Evolutionary conservation across 1,140 invertebrate species (phyloP), one percentile per base, ranked within the genome.

Genomic region (Pomacea maculata): DNA sequence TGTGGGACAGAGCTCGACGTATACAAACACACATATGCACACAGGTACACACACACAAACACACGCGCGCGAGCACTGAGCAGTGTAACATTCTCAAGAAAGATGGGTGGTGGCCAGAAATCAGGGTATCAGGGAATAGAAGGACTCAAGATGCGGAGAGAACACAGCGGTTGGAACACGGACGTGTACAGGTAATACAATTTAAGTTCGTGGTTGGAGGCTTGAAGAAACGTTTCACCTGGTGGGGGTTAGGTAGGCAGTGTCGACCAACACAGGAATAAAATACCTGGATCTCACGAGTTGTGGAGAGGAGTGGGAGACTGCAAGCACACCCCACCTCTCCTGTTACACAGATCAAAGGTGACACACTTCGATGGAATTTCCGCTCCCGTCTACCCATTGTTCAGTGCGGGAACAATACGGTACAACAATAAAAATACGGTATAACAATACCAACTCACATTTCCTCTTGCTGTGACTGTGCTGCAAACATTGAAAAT

Each of bases 11-110:
- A 55, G 17, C 1, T 8, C 19, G 10, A 34, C 45, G 14, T 34
- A 74, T 34, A 74, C 72, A 52, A 9, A 52, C 72, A 74, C 72
- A 74, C 9, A 74, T 1, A 52, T 9, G 52, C 72, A 74, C 72
- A 52, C 72, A 74, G 10, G 52, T 54, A 52, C 25, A 74, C 11
- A 52, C 3, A 52, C 34, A 74, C 17, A 52, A 4, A 74, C 45
- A 74, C 34, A 15, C 25, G 55, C 29, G 21, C 45, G 25, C n/a
- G n/a, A n/a, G n/a, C n/a, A n/a, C n/a, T n/a, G n/a, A n/a, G n/a
- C n/a, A n/a, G n/a, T n/a, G n/a, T n/a, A n/a, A n/a, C n/a, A n/a
- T 45, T 17, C 15, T 52, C 34, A 71, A 2, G 15, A 1, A 5
- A 71, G 6, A 14, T 21, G 70, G 14, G 25, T 34, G 17, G 10